Percentiles rank a stretch among this genome's conserved stretches.
phyloP scores from a whole-genome alignment of 2,888 invertebrate genomes.

The Idaea straminata region DNA sequence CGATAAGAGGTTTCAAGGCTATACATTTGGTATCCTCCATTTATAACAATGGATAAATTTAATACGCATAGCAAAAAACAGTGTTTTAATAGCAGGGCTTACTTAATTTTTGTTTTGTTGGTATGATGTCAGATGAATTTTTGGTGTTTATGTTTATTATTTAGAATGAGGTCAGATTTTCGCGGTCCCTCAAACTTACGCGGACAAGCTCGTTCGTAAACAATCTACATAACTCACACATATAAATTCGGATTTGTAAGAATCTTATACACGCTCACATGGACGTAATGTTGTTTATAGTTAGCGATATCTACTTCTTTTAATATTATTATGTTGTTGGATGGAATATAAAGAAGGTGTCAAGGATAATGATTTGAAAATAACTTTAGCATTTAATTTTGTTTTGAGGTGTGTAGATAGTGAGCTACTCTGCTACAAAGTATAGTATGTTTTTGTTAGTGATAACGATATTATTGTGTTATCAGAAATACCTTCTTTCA shows the following conservation, averaged over 20 bases:
- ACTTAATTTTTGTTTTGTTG: conserved; percentile 25
- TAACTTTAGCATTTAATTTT: not conserved
- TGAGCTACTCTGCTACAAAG: not conserved
- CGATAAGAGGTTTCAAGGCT: conserved; percentile 79
- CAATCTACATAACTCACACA: not conserved
- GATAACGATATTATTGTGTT: not conserved
- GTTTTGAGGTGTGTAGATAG: too few species aligned
- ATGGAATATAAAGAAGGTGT: not conserved
- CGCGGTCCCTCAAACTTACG: not conserved
- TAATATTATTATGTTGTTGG: not conserved
- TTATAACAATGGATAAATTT: conserved; percentile 65
- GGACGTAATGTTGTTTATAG: not conserved
- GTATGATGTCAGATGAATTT: not conserved
- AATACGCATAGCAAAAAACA: conserved; percentile 47
- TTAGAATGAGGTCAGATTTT: conserved; percentile 2
- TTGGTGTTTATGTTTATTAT: not conserved
- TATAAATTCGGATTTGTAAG: not conserved
- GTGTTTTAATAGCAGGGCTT: conserved; percentile 39
- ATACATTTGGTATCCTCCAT: conserved; percentile 57
- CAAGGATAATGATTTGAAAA: conserved; percentile 2
- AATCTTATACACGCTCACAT: not conserved
- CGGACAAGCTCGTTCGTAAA: not conserved
- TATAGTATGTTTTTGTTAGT: not conserved
- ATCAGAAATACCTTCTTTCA: not conserved
- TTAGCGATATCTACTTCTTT: not conserved